A percentile compares a stretch with the other conserved stretches of the same genome.
phyloP scores from a whole-genome alignment of 2,888 invertebrate species.

The Adineta ricciae region DNA sequence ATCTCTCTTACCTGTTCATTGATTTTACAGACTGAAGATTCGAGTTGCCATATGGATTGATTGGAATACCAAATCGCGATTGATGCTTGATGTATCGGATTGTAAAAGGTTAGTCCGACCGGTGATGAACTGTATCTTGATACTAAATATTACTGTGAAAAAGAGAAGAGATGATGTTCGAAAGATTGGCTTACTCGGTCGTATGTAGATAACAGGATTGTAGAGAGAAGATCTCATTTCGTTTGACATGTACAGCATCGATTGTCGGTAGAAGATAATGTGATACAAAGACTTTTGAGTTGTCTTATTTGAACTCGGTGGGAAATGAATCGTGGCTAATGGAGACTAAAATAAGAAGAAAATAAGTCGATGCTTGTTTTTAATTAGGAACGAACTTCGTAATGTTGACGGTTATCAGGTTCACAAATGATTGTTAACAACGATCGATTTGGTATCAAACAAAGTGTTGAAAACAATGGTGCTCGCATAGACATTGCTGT shows the following conservation, averaged over 20 bases:
- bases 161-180: not conserved
- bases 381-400: not conserved
- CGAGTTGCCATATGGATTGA: not conserved
- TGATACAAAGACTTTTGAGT: not conserved
- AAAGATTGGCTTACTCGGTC: not conserved
- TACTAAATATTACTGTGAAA: not conserved
- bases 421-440: not conserved
- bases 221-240: not conserved
- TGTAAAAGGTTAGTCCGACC: not conserved
- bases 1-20: not conserved
- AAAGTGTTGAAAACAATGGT: not conserved
- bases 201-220: not conserved
- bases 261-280: not conserved
- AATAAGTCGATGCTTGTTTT: not conserved
- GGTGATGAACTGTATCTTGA: not conserved
- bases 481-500: not conserved
- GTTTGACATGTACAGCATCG: not conserved
- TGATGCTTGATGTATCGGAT: not conserved
- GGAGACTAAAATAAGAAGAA: not conserved
- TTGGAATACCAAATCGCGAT: not conserved
- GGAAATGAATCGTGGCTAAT: not conserved
- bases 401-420: not conserved
- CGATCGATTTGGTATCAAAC: not conserved
- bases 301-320: not conserved
- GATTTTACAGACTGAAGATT: not conserved